Evolutionary conservation across 2,888 invertebrate species (phyloP), one percentile per base, ranked within the genome.

Genomic region (Pegoplata infirma): DNA sequence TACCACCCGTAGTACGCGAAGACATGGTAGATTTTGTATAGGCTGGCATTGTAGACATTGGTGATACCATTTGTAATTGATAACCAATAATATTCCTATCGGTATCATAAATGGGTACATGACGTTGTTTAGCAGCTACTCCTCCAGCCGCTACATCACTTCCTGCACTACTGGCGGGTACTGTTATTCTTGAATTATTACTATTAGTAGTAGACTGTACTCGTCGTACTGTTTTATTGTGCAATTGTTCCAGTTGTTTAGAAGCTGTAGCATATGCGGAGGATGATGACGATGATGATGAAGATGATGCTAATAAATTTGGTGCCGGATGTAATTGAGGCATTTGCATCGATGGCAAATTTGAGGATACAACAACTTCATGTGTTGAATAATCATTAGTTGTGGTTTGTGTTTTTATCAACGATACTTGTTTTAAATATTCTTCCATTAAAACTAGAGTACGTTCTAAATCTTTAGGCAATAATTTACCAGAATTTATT

Each of bases 361-460:
- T 7, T 40, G 51, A 21, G 7, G 68, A n/a, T n/a, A n/a, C n/a
- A n/a, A n/a, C n/a, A n/a, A n/a, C n/a, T n/a, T n/a, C 16, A 8
- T 58, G 23, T 49, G 36, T 25, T 36, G 7, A 14, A 10, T 58
- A 72, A 51, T 56, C 32, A 32, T 58, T 73, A 36, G 36, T 6
- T 17, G 3, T 19, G 47, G 17, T 23, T 59, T 1, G 17, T 21
- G 25, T 16, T 12, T 40, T 23, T 32, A 71, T 10, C 16, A 66
- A 5, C 7, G 56, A 5, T 1, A 51, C 63, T 19, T 78, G 76
- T 28, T 71, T 68, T 6, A 77, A 76, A 76, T 86, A 87, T 68
- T 84, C 85, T 55, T 87, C 85, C 10, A 87, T 69, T 19, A 87
- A 53, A 19, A 83, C 82, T 8, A 84, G 82, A 12, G 84, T 85